Base-by-base conservation (phyloP, 2,113 vertebrate genomes). In the Platysteira castanea region DNA sequence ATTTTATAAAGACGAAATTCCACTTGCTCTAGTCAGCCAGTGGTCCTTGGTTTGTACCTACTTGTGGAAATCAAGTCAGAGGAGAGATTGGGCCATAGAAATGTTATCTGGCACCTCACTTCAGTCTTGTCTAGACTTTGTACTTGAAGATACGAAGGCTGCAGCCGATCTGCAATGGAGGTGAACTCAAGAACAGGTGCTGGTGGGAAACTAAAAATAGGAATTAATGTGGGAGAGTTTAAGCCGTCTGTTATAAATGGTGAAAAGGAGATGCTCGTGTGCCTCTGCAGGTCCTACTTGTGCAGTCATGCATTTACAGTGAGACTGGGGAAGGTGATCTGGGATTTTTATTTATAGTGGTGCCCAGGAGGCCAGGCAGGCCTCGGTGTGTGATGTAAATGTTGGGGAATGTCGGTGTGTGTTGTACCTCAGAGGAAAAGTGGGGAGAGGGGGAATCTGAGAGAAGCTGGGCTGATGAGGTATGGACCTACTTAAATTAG, bases 191-290 rank as follows among this genome's bases (percentile, higher is more conserved):
- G 69, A 93, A 14, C 90, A 90, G 90, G 90, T 93, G 95, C 92
- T 93, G 88, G 42, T 65, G 9, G 77, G 79, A 17, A 76, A 53
- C 88, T 92, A 94, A 94, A 95, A 93, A 84, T 88, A 94, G 83
- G 49, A 80, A 42, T 77, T 18, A 35, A 28, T 13, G 71, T 90
- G 50, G 78, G 85, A 67, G 90, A 65, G 67, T 17, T 74, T 1
- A 30, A 91, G 44, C n/a, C 1, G 9, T 13, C 1, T 64, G 71
- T 83, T 92, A 9, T 30, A 92, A 70, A 83, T 24, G 75, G 70
- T 76, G 82, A 24, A 70, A 27, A 44, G 9, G 9, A 92, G 90
- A 46, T 60, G 54, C 74, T 76, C 31, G 44, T 89, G 37, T 83
- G 78, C 33, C 53, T 71, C 71, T 86, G 71, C 88, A 63, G 85